Conservation (phyloP, 2,797 vertebrate genomes). For the Cyprinodon diabolis region DNA sequence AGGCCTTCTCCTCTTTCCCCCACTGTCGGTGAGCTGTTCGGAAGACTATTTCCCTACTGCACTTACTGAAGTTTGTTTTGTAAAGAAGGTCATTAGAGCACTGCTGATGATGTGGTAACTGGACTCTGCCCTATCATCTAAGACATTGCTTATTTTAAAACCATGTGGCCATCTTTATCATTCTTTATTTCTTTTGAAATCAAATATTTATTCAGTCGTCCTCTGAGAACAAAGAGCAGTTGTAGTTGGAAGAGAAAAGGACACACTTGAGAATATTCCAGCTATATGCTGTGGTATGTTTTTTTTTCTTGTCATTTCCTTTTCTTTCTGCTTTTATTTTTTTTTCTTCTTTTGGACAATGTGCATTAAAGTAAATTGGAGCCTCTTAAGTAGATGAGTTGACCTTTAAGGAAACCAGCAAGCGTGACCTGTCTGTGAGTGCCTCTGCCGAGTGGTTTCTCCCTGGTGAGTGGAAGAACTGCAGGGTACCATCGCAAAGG, state of each 20-base stretch:
- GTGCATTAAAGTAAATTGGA: constrained; percentile 83
- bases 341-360: constrained; percentile 68
- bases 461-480: constrained; percentile 73
- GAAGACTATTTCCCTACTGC: constrained; percentile 74
- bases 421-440: constrained; percentile 83
- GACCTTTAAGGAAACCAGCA: constrained; percentile 87
- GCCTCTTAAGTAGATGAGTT: constrained; percentile 85
- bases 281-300: constrained; percentile 43
- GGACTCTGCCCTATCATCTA: constrained; percentile 46
- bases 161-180: constrained; percentile 25
- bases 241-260: constrained; percentile 42
- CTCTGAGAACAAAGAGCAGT: constrained; percentile 30
- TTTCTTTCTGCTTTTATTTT: constrained; percentile 33
- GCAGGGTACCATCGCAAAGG: constrained; percentile 64
- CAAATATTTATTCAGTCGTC: constrained; percentile 43
- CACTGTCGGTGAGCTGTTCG: constrained; percentile 60
- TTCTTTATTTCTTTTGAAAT: constrained; percentile 41
- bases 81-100: constrained; percentile 78
- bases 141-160: constrained; percentile 54
- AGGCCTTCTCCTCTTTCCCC: constrained; percentile 81
- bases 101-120: constrained; percentile 71
- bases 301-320: constrained; percentile 55
- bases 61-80: constrained; percentile 75
- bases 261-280: constrained; percentile 42
- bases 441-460: constrained; percentile 75